Base-by-base conservation (phyloP, 2,888 invertebrate species). In the Drosophila multiciliata region DNA sequence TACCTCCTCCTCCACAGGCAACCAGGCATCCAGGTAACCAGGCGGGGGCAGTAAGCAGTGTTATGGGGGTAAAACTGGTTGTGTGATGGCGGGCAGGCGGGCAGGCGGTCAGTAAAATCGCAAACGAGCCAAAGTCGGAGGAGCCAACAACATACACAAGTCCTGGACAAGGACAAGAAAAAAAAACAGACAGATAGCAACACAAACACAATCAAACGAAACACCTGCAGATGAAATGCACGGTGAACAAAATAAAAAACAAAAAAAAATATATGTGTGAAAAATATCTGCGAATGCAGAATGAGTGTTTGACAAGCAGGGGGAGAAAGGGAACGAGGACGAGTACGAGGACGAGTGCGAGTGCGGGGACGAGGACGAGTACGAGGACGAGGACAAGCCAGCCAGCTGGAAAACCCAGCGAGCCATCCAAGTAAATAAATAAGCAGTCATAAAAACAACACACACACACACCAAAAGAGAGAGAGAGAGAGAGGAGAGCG, bases 371-470 rank as follows among this genome's bases (percentile, higher is more conserved):
- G 29, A 35, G 52, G 35, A 54, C 59, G 60, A 63, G 70, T 40
- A 62, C 36, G 40, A 64, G 70, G 66, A 63, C 60, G 66, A 81
- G 79, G 58, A 55, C 65, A 66, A 85, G 45, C 45, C 87, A 84
- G 89, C 87, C 78, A 84, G 87, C 82, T 89, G 84, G 84, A 89
- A 85, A 85, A 85, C 82, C 84, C 84, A 87, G 73, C 80, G 71
- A 90, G 70, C 75, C 85, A 73, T 57, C 80, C 86, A 77, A 88
- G 79, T 87, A 85, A 89, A 89, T 85, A 85, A 85, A 89, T 87
- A 85, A 85, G 82, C 90, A 87, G 90, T 84, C 87, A 89, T 89
- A 85, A 89, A 85, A 89, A 73, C 88, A 77, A 75, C 73, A 50
- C 33, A 64, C 53, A 70, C 57, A 53, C 40, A 20, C 48, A 61